Percentiles rank a stretch among this genome's conserved stretches.
These are phyloP conservation scores for Anagyrus pseudococci DNA, from an alignment of 2,888 invertebrate species.

Conservation along the genomic window DNA sequence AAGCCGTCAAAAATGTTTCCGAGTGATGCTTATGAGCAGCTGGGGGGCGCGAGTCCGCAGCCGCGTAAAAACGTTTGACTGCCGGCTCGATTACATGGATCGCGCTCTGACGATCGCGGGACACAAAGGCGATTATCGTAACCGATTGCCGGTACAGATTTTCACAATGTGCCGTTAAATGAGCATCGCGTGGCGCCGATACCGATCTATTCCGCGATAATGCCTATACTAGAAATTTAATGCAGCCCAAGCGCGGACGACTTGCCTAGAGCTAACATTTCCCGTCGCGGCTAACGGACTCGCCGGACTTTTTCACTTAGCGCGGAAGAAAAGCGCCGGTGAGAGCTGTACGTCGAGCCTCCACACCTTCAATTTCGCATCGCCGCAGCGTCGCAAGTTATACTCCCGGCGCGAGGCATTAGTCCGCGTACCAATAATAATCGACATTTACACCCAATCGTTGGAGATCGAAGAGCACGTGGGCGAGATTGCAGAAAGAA, in stretches of 20 bases:
- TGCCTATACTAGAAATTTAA: constrained; percentile 23
- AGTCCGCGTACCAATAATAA: constrained; percentile 5
- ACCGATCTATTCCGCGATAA: constrained; percentile 37
- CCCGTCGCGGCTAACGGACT: too few species aligned
- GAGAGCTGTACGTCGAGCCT: too few species aligned
- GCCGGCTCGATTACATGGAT: constrained; percentile 38
- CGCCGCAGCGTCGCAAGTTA: too few species aligned
- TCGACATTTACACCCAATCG: constrained; percentile 25
- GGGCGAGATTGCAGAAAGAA: too few species aligned
- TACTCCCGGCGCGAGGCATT: neutral
- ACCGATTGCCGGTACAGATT: constrained; percentile 54
- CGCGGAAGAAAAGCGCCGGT: too few species aligned
- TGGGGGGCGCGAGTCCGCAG: too few species aligned
- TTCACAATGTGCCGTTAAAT: constrained; percentile 56
- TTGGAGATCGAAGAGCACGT: neutral
- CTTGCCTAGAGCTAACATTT: too few species aligned
- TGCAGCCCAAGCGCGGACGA: constrained; percentile 22
- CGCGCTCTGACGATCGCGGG: constrained; percentile 24
- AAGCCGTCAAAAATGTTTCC: constrained; percentile 11
- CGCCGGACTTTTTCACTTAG: too few species aligned
- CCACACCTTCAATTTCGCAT: too few species aligned
- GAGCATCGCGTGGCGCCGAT: constrained; percentile 41
- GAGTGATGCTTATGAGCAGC: too few species aligned
- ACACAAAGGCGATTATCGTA: constrained; percentile 54
- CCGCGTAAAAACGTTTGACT: constrained; percentile 18